phyloP scores from a whole-genome alignment of 2,888 invertebrate genomes.

The Perithous albicinctus region DNA sequence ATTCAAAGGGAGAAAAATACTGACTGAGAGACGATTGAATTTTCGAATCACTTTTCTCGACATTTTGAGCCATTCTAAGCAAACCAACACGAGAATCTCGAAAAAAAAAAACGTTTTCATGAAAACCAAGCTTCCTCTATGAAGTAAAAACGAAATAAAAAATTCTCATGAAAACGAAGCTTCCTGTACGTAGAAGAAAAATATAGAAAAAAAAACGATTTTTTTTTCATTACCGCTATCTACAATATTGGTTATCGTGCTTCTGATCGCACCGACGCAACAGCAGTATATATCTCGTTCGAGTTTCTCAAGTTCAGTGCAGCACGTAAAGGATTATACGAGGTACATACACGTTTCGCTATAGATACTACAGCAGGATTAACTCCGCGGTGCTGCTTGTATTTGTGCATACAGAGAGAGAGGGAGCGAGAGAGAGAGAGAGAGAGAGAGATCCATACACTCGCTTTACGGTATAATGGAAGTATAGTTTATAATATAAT shows the following conservation, averaged over 20 bases:
- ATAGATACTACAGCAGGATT: constrained; percentile 40
- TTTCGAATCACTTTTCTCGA: no score
- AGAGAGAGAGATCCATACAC: no score
- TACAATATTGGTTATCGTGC: background rate
- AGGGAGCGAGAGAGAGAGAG: no score
- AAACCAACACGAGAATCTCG: no score
- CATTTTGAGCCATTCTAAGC: no score
- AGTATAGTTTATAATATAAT: constrained; percentile 64
- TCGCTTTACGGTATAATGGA: constrained; percentile 30
- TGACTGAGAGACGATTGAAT: no score
- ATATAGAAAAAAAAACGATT: background rate
- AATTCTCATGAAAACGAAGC: no score
- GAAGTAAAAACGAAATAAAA: no score
- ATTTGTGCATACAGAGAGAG: constrained; percentile 36
- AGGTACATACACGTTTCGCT: background rate
- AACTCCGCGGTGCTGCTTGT: constrained; percentile 29
- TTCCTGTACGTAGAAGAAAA: no score
- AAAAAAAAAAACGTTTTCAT: background rate
- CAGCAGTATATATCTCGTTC: constrained; percentile 21
- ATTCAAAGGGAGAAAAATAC: no score
- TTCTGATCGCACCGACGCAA: background rate
- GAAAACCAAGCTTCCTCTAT: no score
- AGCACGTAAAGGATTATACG: background rate
- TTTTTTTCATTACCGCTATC: background rate
- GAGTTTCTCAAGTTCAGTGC: constrained; percentile 57